Evolutionary conservation across 2,888 invertebrate genomes (phyloP).

Genomic region (Agrochola circellaris): DNA sequence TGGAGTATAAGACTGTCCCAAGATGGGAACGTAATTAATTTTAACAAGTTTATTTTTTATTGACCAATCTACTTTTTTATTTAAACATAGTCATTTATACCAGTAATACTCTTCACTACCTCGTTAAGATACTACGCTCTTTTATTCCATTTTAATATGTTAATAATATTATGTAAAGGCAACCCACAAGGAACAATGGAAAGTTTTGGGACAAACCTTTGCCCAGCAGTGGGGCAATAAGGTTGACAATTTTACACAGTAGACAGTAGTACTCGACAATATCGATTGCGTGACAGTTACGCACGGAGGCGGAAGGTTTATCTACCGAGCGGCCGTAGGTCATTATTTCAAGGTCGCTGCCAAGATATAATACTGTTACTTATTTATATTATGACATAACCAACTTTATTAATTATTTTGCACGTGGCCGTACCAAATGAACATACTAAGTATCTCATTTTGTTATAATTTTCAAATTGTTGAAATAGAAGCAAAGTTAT

Average conservation of each 20-base stretch:
- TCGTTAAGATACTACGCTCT: background rate
- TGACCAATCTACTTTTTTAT: background rate
- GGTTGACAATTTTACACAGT: too few relatives aligned
- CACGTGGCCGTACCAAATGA: background rate
- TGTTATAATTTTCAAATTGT: background rate
- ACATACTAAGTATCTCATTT: background rate
- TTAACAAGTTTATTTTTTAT: slow-evolving; percentile 17
- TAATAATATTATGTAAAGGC: too few relatives aligned
- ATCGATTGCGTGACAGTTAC: too few relatives aligned
- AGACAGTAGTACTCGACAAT: too few relatives aligned
- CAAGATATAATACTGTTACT: too few relatives aligned
- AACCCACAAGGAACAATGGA: too few relatives aligned
- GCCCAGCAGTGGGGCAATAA: too few relatives aligned
- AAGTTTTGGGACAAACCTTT: too few relatives aligned
- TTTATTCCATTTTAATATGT: background rate
- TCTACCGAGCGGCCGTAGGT: too few relatives aligned
- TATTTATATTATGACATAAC: background rate
- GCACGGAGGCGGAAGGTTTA: too few relatives aligned
- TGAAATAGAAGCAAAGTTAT: background rate
- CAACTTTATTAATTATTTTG: background rate
- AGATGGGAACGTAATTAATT: slow-evolving; percentile 16
- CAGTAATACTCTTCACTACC: background rate
- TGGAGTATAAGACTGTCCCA: slow-evolving; percentile 25
- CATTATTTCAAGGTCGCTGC: too few relatives aligned
- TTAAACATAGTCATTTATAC: background rate